A percentile compares a stretch with the other conserved stretches of the same genome.
Evolutionary conservation across 1,140 invertebrate genomes (phyloP).

Genomic region (Euura lappo): DNA sequence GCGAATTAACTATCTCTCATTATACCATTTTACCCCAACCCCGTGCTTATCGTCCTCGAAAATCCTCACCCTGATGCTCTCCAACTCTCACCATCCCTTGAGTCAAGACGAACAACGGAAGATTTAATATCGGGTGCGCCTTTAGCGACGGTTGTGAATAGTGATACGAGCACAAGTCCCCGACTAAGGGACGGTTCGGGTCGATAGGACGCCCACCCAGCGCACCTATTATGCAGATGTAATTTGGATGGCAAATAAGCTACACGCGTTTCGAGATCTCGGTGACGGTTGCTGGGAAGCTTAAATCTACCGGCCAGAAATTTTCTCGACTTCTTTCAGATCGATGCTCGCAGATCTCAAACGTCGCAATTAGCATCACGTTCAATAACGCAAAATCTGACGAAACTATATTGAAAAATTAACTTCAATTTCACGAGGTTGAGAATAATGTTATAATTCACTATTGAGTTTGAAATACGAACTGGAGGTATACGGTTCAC

Average conservation of each 20-base stretch:
- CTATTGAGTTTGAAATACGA: no score
- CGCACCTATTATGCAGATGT: slow-evolving; percentile 52
- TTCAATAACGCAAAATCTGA: no score
- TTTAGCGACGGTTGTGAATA: slow-evolving; percentile 9
- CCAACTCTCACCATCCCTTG: background rate
- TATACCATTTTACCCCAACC: background rate
- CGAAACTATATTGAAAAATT: no score
- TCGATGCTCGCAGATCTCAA: no score
- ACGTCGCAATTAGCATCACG: no score
- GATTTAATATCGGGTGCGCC: slow-evolving; percentile 12
- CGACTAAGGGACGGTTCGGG: slow-evolving; percentile 43
- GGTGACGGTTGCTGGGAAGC: no score
- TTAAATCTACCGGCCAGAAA: no score
- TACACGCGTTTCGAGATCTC: slow-evolving; percentile 21
- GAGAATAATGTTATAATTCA: no score
- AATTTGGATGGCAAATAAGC: slow-evolving; percentile 51
- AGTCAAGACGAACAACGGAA: slow-evolving; percentile 4
- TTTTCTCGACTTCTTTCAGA: no score
- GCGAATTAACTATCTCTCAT: background rate
- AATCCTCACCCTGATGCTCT: background rate
- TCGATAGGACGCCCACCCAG: slow-evolving; percentile 39
- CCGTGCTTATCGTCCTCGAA: background rate
- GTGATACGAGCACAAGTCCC: slow-evolving; percentile 20
- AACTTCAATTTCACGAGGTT: no score
- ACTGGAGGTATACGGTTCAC: background rate